Base-by-base conservation (phyloP, 2,888 invertebrate genomes). In the Rhagium mordax region DNA sequence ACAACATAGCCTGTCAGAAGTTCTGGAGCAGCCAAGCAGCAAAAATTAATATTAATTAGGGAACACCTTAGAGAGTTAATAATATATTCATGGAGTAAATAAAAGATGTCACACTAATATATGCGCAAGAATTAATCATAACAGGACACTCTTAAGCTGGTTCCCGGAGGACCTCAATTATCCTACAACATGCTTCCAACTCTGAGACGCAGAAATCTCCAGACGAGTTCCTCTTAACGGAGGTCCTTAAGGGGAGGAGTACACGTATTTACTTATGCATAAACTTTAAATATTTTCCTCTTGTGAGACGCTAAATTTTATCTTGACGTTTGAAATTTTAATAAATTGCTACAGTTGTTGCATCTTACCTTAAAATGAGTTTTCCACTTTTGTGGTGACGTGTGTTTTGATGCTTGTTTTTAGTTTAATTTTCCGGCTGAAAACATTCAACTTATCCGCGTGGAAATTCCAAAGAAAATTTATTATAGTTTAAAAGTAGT, bases 231-330 rank as follows among this genome's bases (percentile, higher is more conserved):
- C 18, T 24, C 57, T 67, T 41, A n/a, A 60, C 59, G 70, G 51
- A 71, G 64, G 69, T 77, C 77, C 77, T 77, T 51, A 29, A 74
- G 74, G 74, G 76, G 73, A 75, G 64, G 73, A 76, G 74, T 79
- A 57, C 70, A 59, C 57, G 57, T 62, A 70, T 70, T 55, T 64
- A 75, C 80, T 81, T 81, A 80, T 82, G 79, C 79, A 79, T 77
- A 82, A 82, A 82, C 76, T 82, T 81, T 80, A 80, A 81, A 81
- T 81, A 82, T 82, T 79, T 73, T 77, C 80, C 81, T 81, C 81
- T 60, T 62, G 81, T 67, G 81, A 75, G 72, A 74, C 74, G 80
- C 79, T 71, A 72, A 78, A 77, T 78, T 79, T 79, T 75, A 74
- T 69, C 71, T 72, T 69, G 72, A 67, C 68, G 75, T 69, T 70